Evolutionary conservation across 2,113 vertebrate species (phyloP).

Genomic region (Burhinus bistriatus): DNA sequence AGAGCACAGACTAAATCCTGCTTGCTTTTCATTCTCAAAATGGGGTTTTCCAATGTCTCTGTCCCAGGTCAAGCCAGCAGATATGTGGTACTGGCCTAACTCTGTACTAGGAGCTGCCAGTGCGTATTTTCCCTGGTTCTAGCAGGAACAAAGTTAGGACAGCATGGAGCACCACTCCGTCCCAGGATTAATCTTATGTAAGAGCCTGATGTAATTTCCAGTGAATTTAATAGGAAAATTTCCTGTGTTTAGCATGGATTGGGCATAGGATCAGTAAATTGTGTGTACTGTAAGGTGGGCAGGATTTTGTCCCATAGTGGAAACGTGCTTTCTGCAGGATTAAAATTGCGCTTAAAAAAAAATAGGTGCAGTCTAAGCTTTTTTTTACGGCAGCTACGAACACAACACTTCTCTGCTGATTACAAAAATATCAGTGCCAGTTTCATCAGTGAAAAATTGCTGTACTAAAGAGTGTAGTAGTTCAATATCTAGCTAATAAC

Average conservation of each 20-base stretch:
- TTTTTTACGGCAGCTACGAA: constrained; percentile 50
- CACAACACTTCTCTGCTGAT: background rate
- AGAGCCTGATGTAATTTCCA: too few species aligned
- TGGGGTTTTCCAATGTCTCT: background rate
- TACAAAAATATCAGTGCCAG: background rate
- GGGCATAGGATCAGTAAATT: background rate
- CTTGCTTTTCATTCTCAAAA: background rate
- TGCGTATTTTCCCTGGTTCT: too few species aligned
- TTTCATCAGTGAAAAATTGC: background rate
- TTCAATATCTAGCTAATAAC: background rate
- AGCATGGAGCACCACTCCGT: too few species aligned
- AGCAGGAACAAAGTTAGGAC: too few species aligned
- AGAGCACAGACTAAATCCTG: background rate
- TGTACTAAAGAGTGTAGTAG: background rate
- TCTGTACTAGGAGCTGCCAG: too few species aligned
- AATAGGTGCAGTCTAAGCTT: background rate
- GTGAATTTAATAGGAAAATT: too few species aligned
- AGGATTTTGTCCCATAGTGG: background rate
- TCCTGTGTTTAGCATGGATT: too few species aligned
- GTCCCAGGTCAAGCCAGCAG: background rate
- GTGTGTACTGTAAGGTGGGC: background rate
- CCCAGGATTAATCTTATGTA: too few species aligned
- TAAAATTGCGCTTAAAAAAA: background rate
- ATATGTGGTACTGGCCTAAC: too few species aligned
- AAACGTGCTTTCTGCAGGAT: background rate